phyloP scores from a whole-genome alignment of 2,888 invertebrate genomes.

The Trisateles emortualis region DNA sequence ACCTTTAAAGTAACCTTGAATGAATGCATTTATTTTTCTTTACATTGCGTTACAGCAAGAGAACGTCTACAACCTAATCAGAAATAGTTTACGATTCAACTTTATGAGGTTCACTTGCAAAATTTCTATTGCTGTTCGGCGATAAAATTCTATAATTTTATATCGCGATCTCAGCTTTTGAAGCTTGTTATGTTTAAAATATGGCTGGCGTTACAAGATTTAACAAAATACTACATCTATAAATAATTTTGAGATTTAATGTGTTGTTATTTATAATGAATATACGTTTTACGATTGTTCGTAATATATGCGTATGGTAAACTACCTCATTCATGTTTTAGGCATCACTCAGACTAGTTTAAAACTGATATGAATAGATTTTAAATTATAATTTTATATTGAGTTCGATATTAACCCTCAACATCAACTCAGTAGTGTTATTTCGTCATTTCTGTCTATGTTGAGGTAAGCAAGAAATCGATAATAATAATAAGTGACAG shows the following conservation, averaged over 20 bases:
- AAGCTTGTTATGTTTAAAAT: slow-evolving; percentile 26
- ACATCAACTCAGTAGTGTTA: too few relatives aligned
- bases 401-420: background rate
- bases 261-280: slow-evolving; percentile 1
- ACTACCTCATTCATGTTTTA: background rate
- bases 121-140: slow-evolving; percentile 61
- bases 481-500: too few relatives aligned
- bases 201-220: slow-evolving; percentile 4
- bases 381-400: background rate
- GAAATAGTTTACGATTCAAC: slow-evolving; percentile 74
- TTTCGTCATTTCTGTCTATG: too few relatives aligned
- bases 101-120: slow-evolving; percentile 72
- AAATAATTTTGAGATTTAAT: slow-evolving; percentile 1
- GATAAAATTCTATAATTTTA: slow-evolving; percentile 57
- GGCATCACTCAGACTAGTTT: background rate
- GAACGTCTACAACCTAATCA: slow-evolving; percentile 64
- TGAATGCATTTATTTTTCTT: slow-evolving; percentile 44
- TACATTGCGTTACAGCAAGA: slow-evolving; percentile 39
- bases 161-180: slow-evolving; percentile 35
- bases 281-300: background rate
- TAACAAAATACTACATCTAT: background rate
- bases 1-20: slow-evolving; percentile 41
- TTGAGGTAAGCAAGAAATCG: too few relatives aligned
- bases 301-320: background rate
- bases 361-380: background rate